These are phyloP conservation scores for Ennomos quercinarius DNA, from an alignment of 2,888 invertebrate species.

Conservation along the genomic window DNA sequence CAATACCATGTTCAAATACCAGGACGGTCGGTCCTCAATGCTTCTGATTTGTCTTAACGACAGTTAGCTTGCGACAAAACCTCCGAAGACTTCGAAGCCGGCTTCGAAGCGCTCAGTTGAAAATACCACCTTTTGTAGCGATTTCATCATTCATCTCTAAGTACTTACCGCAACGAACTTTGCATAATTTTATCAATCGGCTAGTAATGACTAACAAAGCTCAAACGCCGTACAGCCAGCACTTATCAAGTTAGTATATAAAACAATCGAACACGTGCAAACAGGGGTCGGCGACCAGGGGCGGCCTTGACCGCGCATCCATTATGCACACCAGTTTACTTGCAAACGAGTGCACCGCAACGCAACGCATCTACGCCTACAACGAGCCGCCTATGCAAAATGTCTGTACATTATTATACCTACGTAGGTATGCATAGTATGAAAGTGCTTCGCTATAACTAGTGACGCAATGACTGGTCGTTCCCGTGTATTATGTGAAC, in stretches of 20 bases:
- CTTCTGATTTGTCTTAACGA: too few species aligned
- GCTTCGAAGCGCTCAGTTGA: too few species aligned
- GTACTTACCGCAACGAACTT: too few species aligned
- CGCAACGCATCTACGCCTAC: conserved; percentile 68
- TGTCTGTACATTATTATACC: conserved; percentile 30
- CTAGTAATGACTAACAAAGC: conserved; percentile 15
- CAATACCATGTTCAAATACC: too few species aligned
- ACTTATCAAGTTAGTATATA: conserved; percentile 52
- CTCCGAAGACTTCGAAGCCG: too few species aligned
- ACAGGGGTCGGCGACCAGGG: conserved; percentile 66
- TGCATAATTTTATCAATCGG: too few species aligned
- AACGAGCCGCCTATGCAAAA: conserved; percentile 49
- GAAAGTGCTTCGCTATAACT: conserved; percentile 44
- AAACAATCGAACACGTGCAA: conserved; percentile 77
- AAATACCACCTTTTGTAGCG: too few species aligned
- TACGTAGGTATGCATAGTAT: conserved; percentile 40
- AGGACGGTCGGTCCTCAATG: too few species aligned
- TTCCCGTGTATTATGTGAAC: not conserved
- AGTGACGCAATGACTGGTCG: conserved; percentile 11
- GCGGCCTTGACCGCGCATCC: conserved; percentile 81
- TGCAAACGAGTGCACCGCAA: conserved; percentile 78
- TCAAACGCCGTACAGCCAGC: conserved; percentile 25
- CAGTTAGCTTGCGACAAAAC: too few species aligned
- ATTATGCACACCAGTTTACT: conserved; percentile 82
- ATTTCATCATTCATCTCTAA: too few species aligned